Conservation (phyloP, 2,797 vertebrate genomes). For the Muscicapa comitata region DNA sequence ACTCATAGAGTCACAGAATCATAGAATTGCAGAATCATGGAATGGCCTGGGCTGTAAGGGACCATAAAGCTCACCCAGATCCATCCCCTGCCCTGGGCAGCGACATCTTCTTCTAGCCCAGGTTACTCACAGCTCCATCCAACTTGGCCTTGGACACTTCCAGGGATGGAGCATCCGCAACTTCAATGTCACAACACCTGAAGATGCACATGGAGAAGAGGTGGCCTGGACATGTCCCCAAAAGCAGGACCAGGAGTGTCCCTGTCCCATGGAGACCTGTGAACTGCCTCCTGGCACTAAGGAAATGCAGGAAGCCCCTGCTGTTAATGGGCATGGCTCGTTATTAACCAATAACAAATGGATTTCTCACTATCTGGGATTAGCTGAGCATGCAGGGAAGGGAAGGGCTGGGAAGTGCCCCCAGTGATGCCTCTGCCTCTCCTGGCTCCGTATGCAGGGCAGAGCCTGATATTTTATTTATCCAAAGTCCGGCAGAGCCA, state of each 20-base stretch:
- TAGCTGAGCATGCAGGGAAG: not conserved
- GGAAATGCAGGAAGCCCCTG: not conserved
- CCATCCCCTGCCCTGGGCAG: not conserved
- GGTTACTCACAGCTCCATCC: not conserved
- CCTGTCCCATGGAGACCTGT: rapidly evolving
- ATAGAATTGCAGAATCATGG: not conserved
- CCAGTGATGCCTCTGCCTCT: not conserved
- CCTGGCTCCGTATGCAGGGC: not conserved
- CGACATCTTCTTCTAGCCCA: not conserved
- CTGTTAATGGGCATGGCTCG: rapidly evolving
- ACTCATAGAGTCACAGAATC: not conserved
- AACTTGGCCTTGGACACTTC: not conserved
- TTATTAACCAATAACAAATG: not conserved
- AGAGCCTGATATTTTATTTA: constrained; percentile 34
- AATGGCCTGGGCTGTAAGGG: not conserved
- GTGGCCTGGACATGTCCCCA: not conserved
- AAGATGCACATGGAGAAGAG: not conserved
- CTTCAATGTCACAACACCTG: not conserved
- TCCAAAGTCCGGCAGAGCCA: not conserved
- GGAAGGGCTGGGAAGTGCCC: not conserved
- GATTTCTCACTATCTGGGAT: not conserved
- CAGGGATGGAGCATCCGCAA: not conserved
- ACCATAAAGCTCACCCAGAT: too few species aligned
- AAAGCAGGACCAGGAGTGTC: not conserved
- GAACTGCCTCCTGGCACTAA: not conserved